Base-by-base conservation (phyloP, 2,113 vertebrate species). In the Oenanthe oenanthe region DNA sequence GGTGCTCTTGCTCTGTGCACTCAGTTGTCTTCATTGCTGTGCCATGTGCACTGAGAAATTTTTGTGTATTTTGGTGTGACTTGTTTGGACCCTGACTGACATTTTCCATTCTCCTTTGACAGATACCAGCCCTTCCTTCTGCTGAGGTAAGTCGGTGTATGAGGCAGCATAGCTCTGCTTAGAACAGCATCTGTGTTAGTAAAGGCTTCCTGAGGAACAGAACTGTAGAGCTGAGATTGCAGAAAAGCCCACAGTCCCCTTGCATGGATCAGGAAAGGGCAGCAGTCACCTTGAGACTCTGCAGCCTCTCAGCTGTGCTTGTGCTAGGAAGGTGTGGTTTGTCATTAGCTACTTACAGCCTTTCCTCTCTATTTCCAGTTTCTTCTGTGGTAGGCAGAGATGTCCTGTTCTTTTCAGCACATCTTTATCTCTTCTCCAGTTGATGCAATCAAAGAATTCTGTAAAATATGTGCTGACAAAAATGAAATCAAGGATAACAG, bases 121-220 rank as follows among this genome's bases (percentile, higher is more conserved):
- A 97, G 94, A 71, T 85, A 88, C 67, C 82, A 65, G 89, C 75
- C 85, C 89, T 83, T 92, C 89, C 89, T 93, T 83, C 95, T 94
- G 94, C 88, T 84, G 71, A 94, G 94, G 93, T 97, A 45, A 79
- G 95, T 89, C 7, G 2, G 7, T 36, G 8, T 31, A 13, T 58
- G 42, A 42, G 15, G 38, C 22, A 57, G 17, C 48, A 31, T 3
- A 58, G 29, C 67, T 17, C 26, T 1, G 6, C 24, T 65, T 79
- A 32, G 36, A 82, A 1, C 24, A 91, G 9, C 17, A n/a, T 31
- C 66, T 77, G 24, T 34, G 17, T 60, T 71, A 74, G 63, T 18
- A 31, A 43, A 74, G 26, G 51, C 58, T 81, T 80, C 36, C 38
- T 47, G 68, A 81, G 76, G 36, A 83, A 76, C 56, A 60, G 60